phyloP scores from a whole-genome alignment of 2,113 vertebrate species.

The Dasyornis broadbenti region DNA sequence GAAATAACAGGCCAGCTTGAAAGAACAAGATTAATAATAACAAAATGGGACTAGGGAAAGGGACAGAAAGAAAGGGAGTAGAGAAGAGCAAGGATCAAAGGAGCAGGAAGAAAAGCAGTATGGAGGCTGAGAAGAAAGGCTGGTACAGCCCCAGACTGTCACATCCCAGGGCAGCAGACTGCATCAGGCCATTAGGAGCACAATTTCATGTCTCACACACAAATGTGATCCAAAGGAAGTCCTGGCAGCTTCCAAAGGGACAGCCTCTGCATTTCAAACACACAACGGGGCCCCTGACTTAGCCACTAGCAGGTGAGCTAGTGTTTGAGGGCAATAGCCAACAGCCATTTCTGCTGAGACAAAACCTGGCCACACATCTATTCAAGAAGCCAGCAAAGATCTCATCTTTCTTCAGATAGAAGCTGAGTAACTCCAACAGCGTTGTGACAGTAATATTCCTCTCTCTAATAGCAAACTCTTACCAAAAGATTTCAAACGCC shows the following conservation, averaged over 20 bases:
- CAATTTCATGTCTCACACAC: fast-evolving
- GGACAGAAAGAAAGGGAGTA: not conserved
- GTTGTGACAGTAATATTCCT: not conserved
- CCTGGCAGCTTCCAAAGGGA: not conserved
- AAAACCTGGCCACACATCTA: not conserved
- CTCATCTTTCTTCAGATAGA: not conserved
- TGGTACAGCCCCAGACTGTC: not conserved
- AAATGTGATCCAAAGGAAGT: not conserved
- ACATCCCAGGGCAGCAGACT: not conserved
- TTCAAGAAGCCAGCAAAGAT: not conserved
- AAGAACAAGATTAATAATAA: not conserved
- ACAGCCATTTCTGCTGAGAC: not conserved
- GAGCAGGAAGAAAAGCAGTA: not conserved
- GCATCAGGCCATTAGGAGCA: not conserved
- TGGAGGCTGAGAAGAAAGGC: not conserved
- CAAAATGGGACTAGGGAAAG: not conserved
- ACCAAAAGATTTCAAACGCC: not conserved
- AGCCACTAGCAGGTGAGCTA: not conserved
- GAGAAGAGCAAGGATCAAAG: not conserved
- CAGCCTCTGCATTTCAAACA: not conserved
- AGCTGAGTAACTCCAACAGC: not conserved
- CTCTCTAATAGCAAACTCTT: not conserved
- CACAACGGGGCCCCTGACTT: not conserved
- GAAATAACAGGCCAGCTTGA: not conserved
- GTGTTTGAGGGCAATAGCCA: not conserved